Evolutionary conservation across 1,140 invertebrate genomes (phyloP).

Genomic region (Potamilus streckersoni): DNA sequence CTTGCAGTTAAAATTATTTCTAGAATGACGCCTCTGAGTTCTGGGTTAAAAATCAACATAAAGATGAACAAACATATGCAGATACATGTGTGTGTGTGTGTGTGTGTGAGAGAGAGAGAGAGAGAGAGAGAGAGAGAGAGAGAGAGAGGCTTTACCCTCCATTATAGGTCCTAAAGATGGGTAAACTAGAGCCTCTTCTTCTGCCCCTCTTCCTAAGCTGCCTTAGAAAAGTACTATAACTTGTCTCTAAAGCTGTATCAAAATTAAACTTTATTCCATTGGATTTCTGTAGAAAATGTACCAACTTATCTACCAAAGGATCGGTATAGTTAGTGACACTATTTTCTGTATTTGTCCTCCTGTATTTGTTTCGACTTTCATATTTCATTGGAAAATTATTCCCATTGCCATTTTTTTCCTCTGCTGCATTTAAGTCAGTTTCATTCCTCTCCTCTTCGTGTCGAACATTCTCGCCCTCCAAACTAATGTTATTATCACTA

Average conservation of each 20-base stretch:
- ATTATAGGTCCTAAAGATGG: conserved; percentile 29
- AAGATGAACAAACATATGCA: too few relatives aligned
- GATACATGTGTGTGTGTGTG: too few relatives aligned
- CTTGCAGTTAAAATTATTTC: too few relatives aligned
- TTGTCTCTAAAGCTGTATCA: conserved; percentile 18
- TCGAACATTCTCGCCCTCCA: conserved; percentile 20
- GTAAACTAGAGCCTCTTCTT: conserved; percentile 18
- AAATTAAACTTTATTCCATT: conserved; percentile 34
- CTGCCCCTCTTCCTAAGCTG: conserved; percentile 17
- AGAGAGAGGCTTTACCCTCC: conserved; percentile 21
- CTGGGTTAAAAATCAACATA: too few relatives aligned
- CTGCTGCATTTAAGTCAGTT: conserved; percentile 15
- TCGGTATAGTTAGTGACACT: conserved; percentile 16
- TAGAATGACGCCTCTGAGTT: too few relatives aligned
- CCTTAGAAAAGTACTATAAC: conserved; percentile 23
- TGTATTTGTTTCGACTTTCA: conserved; percentile 1
- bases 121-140: too few relatives aligned
- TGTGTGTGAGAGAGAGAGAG: too few relatives aligned
- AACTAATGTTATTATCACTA: conserved; percentile 26
- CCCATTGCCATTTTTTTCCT: conserved; percentile 26
- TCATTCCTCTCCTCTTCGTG: conserved; percentile 29
- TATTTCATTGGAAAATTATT: conserved; percentile 20
- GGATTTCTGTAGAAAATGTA: conserved; percentile 21
- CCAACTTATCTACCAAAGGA: conserved; percentile 18
- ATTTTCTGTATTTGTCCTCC: background rate